These are phyloP conservation scores for Drosophila birchii DNA, from an alignment of 2,888 invertebrate species.

Conservation along the genomic window DNA sequence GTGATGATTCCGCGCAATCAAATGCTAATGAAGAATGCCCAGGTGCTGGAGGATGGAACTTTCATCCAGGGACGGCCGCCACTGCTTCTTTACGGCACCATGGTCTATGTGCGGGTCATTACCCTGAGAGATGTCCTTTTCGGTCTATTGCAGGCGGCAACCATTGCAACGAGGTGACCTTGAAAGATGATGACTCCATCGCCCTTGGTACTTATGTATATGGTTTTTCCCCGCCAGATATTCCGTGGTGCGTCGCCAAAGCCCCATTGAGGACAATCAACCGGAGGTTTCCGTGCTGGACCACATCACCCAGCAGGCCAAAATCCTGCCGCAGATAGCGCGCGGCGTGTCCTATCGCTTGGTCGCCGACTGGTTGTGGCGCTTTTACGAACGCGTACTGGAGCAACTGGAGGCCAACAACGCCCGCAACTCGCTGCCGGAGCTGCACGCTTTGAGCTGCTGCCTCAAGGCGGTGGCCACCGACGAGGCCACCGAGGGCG, in stretches of 20 bases:
- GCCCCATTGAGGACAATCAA: conserved; percentile 88
- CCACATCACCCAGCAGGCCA: conserved; percentile 96
- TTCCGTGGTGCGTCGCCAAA: conserved; percentile 94
- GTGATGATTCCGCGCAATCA: conserved; percentile 94
- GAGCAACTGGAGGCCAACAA: conserved; percentile 91
- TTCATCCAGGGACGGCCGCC: conserved; percentile 92
- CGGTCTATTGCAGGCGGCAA: conserved; percentile 92
- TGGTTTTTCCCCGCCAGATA: conserved; percentile 82
- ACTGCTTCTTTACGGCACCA: conserved; percentile 92
- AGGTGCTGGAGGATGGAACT: conserved; percentile 95
- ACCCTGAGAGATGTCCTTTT: conserved; percentile 91
- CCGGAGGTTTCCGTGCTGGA: conserved; percentile 95
- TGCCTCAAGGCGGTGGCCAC: conserved; percentile 95
- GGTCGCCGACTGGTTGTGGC: conserved; percentile 91
- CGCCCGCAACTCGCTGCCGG: conserved; percentile 86
- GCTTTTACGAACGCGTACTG: conserved; percentile 91
- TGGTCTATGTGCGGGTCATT: conserved; percentile 96
- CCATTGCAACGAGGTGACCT: conserved; percentile 92
- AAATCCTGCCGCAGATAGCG: conserved; percentile 93
- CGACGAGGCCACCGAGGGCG: conserved; percentile 89
- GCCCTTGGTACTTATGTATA: no score
- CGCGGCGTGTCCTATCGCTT: conserved; percentile 92
- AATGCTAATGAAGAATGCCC: conserved; percentile 96
- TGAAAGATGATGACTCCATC: background rate
- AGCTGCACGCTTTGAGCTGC: conserved; percentile 94